Percentiles rank a stretch among this genome's conserved stretches.
phyloP scores from a whole-genome alignment of 2,113 vertebrate genomes.

The Martes martes region DNA sequence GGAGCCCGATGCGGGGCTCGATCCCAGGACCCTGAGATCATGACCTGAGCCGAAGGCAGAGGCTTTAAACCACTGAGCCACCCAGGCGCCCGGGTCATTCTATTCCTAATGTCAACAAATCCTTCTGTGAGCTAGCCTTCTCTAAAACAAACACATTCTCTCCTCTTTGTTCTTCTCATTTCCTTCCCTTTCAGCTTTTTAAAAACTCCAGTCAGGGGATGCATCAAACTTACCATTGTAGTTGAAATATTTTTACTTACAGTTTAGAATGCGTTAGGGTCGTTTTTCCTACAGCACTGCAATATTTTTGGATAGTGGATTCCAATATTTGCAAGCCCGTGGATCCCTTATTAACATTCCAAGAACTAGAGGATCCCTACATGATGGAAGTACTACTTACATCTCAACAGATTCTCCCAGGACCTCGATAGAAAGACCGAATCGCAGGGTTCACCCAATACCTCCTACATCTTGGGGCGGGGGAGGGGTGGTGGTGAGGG shows the following conservation, averaged over 20 bases:
- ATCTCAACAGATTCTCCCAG: neutral
- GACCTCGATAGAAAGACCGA: neutral
- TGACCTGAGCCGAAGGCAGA: too few species aligned
- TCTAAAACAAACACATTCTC: slow-evolving; percentile 49
- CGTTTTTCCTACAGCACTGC: neutral
- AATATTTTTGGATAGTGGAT: neutral
- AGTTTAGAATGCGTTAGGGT: neutral
- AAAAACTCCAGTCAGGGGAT: neutral
- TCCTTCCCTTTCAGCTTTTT: neutral
- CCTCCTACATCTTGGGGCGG: neutral
- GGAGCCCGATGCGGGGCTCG: too few species aligned
- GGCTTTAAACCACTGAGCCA: too few species aligned
- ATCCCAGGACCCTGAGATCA: too few species aligned
- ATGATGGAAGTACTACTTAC: neutral
- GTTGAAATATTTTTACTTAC: neutral
- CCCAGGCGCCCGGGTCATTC: slow-evolving; percentile 35
- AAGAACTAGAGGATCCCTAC: neutral
- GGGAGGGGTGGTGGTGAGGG: neutral
- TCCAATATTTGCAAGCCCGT: neutral
- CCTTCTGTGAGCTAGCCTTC: slow-evolving; percentile 58
- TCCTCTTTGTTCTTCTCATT: slow-evolving; percentile 49
- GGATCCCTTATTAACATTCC: neutral
- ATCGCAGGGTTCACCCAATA: neutral
- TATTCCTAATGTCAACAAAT: slow-evolving; percentile 60
- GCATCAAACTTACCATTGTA: neutral